phyloP scores from a whole-genome alignment of 2,797 vertebrate species.

The Danio aesculapii region DNA sequence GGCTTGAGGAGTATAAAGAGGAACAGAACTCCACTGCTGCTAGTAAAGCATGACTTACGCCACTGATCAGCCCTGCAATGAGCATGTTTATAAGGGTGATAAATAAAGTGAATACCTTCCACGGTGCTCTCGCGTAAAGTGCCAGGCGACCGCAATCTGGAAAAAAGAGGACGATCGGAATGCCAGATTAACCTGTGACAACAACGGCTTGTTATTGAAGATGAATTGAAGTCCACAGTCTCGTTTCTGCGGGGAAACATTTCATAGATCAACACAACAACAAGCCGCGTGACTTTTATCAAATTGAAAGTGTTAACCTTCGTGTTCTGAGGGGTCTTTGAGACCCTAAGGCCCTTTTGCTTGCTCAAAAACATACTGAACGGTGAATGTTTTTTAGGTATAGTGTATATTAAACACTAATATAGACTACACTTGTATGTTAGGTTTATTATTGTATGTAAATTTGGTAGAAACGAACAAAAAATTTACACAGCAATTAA shows the following conservation, averaged over 20 bases:
- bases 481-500: too few species aligned
- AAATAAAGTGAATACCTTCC: slow-evolving; percentile 55
- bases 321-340: neutral
- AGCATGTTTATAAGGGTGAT: slow-evolving; percentile 53
- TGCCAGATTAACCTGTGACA: slow-evolving; percentile 36
- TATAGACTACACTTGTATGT: too few species aligned
- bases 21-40: slow-evolving; percentile 67
- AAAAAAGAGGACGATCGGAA: slow-evolving; percentile 21
- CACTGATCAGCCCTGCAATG: slow-evolving; percentile 56
- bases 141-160: slow-evolving; percentile 37
- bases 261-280: slow-evolving; percentile 17
- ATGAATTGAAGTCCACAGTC: neutral
- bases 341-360: neutral
- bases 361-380: neutral
- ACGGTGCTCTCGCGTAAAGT: slow-evolving; percentile 33
- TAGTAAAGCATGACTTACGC: slow-evolving; percentile 58
- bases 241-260: slow-evolving; percentile 10
- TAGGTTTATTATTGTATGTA: too few species aligned
- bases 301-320: slow-evolving; percentile 10
- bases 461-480: too few species aligned
- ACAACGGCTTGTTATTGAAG: slow-evolving; percentile 12
- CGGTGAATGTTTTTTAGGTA: too few species aligned
- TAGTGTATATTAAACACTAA: too few species aligned
- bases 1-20: slow-evolving; percentile 74
- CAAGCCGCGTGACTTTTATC: neutral